Conservation (phyloP, 2,797 vertebrate genomes). For the Ispidina picta region DNA sequence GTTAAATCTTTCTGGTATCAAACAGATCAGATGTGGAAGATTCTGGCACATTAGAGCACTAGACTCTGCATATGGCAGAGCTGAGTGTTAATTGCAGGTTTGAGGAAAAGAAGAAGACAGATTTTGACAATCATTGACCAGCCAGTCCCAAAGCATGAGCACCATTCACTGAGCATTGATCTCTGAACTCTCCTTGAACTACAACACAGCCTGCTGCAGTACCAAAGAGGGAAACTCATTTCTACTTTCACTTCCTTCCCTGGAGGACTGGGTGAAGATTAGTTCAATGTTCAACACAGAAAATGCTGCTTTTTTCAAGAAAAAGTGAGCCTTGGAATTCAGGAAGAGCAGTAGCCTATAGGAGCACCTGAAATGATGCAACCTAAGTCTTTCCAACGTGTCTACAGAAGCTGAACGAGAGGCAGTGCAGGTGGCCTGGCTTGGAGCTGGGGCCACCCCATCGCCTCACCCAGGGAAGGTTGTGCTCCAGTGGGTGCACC, state of each 20-base stretch:
- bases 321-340: background rate
- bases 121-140: background rate
- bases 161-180: background rate
- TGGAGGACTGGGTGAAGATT: background rate
- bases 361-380: background rate
- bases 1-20: background rate
- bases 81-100: background rate
- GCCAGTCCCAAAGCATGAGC: rapidly evolving
- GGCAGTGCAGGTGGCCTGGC: background rate
- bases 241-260: background rate
- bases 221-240: background rate
- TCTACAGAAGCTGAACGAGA: background rate
- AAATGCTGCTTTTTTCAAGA: background rate
- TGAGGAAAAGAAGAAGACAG: background rate
- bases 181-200: background rate
- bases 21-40: background rate
- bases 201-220: background rate
- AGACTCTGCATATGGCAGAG: background rate
- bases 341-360: background rate
- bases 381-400: background rate
- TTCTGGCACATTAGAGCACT: background rate
- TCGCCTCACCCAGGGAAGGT: rapidly evolving
- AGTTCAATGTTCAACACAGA: background rate
- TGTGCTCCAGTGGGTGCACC: rapidly evolving
- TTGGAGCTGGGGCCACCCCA: rapidly evolving